Conservation (phyloP, 2,888 invertebrate genomes). For the Lasioglossum oenotherae region DNA sequence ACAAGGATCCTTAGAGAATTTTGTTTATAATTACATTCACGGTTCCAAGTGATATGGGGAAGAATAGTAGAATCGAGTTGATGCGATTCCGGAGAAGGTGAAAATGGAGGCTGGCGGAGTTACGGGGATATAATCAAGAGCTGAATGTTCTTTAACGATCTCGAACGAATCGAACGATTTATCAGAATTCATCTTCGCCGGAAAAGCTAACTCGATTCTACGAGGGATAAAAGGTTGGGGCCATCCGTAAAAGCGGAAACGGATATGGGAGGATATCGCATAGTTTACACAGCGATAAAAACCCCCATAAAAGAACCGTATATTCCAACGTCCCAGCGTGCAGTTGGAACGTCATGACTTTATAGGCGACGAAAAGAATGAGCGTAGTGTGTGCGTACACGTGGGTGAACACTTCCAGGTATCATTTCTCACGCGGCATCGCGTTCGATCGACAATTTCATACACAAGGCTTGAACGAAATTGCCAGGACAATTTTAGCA, state of each 20-base stretch:
- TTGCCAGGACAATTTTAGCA: neutral
- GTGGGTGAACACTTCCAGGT: neutral
- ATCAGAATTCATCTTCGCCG: constrained; percentile 77
- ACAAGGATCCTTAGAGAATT: neutral
- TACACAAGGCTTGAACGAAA: neutral
- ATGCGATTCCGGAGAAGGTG: neutral
- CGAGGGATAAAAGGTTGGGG: constrained; percentile 70
- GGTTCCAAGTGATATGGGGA: neutral
- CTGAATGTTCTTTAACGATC: constrained; percentile 71
- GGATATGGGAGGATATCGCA: constrained; percentile 75
- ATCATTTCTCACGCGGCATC: constrained; percentile 23
- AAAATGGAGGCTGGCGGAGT: no score
- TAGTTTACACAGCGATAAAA: constrained; percentile 81
- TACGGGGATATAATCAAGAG: constrained; percentile 21
- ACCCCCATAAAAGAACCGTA: constrained; percentile 80
- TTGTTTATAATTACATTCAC: neutral
- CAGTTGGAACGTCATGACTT: constrained; percentile 69
- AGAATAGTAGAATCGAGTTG: neutral
- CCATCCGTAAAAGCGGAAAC: constrained; percentile 74
- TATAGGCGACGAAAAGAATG: constrained; percentile 68
- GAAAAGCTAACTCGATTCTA: constrained; percentile 68
- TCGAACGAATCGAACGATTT: constrained; percentile 70
- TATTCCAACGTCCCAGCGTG: constrained; percentile 67
- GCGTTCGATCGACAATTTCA: constrained; percentile 20
- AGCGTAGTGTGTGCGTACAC: constrained; percentile 32